Conservation (phyloP, 2,113 vertebrate genomes). For the Antigone vipio region DNA sequence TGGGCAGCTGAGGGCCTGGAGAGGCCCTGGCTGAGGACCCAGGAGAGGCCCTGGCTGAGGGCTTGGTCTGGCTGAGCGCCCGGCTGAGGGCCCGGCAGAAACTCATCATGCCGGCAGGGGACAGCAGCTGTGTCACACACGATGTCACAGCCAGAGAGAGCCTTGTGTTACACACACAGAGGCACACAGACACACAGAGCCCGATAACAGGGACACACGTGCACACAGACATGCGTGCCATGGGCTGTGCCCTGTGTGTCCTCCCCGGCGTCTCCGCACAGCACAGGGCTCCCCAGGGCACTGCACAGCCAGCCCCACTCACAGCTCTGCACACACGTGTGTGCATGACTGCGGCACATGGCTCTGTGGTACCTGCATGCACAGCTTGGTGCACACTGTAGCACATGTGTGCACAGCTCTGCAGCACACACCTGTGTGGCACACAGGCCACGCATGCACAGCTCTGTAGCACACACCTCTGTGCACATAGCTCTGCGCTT, state of each 20-base stretch:
- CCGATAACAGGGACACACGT: neutral
- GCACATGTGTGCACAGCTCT: neutral
- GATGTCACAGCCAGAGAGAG: neutral
- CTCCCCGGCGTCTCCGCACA: neutral
- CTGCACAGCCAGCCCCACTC: neutral
- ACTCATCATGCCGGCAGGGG: too few relatives aligned
- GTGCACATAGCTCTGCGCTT: fast-evolving
- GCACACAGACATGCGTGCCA: neutral
- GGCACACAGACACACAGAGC: neutral
- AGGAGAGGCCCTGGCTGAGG: neutral
- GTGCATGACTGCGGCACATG: neutral
- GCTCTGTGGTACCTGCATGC: neutral
- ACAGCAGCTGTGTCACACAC: neutral
- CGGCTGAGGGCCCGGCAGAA: neutral
- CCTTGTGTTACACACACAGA: neutral
- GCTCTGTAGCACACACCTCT: neutral
- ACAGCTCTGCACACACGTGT: neutral
- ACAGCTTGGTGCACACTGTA: neutral
- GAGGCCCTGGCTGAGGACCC: neutral
- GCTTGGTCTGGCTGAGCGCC: too few relatives aligned
- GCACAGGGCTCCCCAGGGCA: neutral
- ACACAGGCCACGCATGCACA: neutral
- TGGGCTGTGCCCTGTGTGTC: neutral
- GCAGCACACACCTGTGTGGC: too few relatives aligned
- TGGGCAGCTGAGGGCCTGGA: neutral